phyloP scores from a whole-genome alignment of 2,113 vertebrate species.

The Podarcis muralis region DNA sequence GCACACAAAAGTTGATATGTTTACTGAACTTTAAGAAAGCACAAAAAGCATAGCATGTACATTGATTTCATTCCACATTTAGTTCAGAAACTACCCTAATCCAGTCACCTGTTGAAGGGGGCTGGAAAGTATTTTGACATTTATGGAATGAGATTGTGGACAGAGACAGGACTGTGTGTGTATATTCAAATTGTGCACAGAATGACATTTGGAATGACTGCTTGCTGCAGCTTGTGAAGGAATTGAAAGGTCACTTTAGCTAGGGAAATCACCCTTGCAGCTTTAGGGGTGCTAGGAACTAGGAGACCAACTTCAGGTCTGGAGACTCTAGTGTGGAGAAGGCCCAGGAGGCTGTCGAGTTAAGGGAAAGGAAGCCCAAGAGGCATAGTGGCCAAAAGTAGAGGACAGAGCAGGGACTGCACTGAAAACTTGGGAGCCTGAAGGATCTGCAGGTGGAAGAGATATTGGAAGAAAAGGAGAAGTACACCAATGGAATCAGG shows the following conservation, averaged over 20 bases:
- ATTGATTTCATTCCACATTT: background rate
- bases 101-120: background rate
- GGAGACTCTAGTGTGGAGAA: background rate
- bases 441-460: background rate
- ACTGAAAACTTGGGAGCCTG: background rate
- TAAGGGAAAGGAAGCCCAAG: background rate
- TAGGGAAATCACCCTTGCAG: background rate
- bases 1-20: background rate
- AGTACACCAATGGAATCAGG: background rate
- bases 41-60: background rate
- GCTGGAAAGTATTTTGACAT: background rate
- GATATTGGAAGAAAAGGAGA: background rate
- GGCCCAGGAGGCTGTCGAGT: background rate
- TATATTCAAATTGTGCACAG: background rate
- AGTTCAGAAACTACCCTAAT: constrained; percentile 3
- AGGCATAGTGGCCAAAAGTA: background rate
- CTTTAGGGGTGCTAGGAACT: background rate
- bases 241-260: background rate
- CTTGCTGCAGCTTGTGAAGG: background rate
- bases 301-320: background rate
- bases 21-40: background rate
- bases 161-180: background rate
- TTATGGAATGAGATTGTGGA: background rate
- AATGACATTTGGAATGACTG: background rate
- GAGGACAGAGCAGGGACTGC: background rate